Evolutionary conservation across 2,113 vertebrate genomes (phyloP), one percentile per base, ranked within the genome.

Genomic region (Cyphomyrus discorhynchus): DNA sequence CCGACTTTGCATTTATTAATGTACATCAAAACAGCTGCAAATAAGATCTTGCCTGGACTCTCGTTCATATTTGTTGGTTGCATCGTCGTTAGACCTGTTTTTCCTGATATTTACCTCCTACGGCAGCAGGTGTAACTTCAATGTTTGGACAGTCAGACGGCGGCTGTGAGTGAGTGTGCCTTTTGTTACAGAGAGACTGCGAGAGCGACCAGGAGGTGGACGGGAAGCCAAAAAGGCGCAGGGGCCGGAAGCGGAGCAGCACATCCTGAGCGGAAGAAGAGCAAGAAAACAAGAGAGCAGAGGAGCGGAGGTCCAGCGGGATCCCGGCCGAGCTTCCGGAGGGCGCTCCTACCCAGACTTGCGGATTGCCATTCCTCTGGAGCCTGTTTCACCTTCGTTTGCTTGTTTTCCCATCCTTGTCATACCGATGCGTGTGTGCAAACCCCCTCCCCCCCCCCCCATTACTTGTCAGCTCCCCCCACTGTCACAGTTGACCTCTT

Each of bases 151-250:
- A 13, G 56, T 21, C 17, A 42, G 21, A 13, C 6, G 11, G 3
- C 21, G 39, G 11, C 9, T 80, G 89, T 27, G 42, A 70, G 19
- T 42, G 8, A 11, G 89, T 80, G 42, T 86, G 27, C 91, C 50
- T 92, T 58, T 66, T 91, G 0, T 95, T 94, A 85, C 92, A 98
- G 97, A 96, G 97, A 89, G 96, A 96, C n/a, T 98, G 97, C 91
- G 97, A 98, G 93, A 99, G 98, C 52, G 98, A 99, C 94, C 93
- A 95, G 7, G 98, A 99, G 66, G 52, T 45, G 6, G 98, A 99
- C 58, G 87, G 88, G 96, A 97, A 31, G 91, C 94, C 1, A 17
- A 97, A 93, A 90, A 96, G 93, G 90, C 93, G 94, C 21, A 95
- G 90, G 88, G 93, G 94, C 82, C 96, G 97, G 91, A 97, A 97